These are phyloP conservation scores for Scaptomyza parva DNA, from an alignment of 2,888 invertebrate genomes.

Conservation along the genomic window DNA sequence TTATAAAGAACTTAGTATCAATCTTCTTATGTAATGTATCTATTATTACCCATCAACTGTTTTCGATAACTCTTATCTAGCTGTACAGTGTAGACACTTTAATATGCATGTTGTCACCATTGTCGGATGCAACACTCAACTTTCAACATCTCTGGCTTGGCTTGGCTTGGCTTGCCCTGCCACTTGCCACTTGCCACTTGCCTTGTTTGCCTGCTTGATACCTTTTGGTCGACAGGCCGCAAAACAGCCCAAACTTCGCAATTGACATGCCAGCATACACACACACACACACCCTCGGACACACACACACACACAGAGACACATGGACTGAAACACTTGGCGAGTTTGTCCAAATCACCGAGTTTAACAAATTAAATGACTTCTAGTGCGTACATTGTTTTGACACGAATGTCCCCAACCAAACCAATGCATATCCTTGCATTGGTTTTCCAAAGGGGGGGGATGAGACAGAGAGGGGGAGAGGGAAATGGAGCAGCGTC, in stretches of 20 bases:
- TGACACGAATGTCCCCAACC: conserved; percentile 71
- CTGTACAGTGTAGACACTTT: conserved; percentile 47
- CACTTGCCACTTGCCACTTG: conserved; percentile 4
- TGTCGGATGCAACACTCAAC: conserved; percentile 44
- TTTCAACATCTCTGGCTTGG: neutral
- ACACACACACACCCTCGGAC: conserved; percentile 5
- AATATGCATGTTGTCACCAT: conserved; percentile 60
- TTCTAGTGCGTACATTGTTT: conserved; percentile 82
- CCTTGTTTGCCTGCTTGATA: conserved; percentile 13
- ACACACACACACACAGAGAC: neutral
- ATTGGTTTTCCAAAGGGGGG: neutral
- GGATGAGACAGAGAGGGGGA: neutral
- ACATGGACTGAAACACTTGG: conserved; percentile 20
- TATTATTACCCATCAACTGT: no score
- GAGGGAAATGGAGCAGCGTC: conserved; percentile 38
- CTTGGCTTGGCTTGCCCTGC: neutral
- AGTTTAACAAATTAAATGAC: conserved; percentile 85
- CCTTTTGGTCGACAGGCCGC: conserved; percentile 5
- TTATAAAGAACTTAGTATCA: no score
- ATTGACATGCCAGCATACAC: conserved; percentile 12
- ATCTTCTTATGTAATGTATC: no score
- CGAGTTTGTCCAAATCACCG: conserved; percentile 78
- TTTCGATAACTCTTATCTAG: conserved; percentile 13
- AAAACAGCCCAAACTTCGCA: neutral
- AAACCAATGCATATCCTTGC: conserved; percentile 25